phyloP scores from a whole-genome alignment of 2,797 vertebrate genomes.

The Galaxias olidus region DNA sequence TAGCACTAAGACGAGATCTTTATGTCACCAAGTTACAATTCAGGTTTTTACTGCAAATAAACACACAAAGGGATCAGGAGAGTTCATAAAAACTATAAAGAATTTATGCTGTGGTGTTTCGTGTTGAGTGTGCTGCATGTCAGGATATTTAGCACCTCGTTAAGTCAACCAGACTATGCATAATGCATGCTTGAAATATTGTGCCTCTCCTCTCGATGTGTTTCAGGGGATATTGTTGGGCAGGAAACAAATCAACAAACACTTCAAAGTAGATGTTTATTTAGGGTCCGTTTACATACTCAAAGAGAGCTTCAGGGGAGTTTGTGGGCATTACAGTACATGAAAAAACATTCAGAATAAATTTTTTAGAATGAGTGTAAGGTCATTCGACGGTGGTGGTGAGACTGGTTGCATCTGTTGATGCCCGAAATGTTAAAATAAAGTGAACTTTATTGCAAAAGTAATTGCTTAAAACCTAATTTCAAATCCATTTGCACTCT shows the following conservation, averaged over 20 bases:
- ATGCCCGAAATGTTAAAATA: slow-evolving; percentile 32
- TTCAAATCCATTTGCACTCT: slow-evolving; percentile 37
- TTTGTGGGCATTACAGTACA: slow-evolving; percentile 16
- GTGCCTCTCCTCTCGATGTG: slow-evolving; percentile 40
- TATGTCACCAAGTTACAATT: slow-evolving; percentile 39
- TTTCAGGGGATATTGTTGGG: slow-evolving; percentile 44
- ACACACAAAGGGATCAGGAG: slow-evolving; percentile 51
- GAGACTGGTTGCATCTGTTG: slow-evolving; percentile 22
- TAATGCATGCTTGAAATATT: slow-evolving; percentile 67
- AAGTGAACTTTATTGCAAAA: slow-evolving; percentile 28
- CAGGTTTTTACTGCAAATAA: slow-evolving; percentile 62
- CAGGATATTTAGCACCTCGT: slow-evolving; percentile 70
- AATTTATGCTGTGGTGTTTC: slow-evolving; percentile 58
- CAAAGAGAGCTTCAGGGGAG: slow-evolving; percentile 27
- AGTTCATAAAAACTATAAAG: slow-evolving; percentile 65
- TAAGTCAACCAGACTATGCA: slow-evolving; percentile 68
- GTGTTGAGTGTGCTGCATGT: slow-evolving; percentile 61
- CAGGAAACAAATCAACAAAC: slow-evolving; percentile 48
- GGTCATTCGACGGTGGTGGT: slow-evolving; percentile 23
- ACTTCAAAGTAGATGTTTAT: slow-evolving; percentile 36
- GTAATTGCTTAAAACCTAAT: slow-evolving; percentile 35
- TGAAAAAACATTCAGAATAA: slow-evolving; percentile 24
- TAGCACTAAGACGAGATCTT: slow-evolving; percentile 37
- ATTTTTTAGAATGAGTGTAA: slow-evolving; percentile 15
- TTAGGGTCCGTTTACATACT: slow-evolving; percentile 46